These are phyloP conservation scores for Silvanus unidentatus DNA, from an alignment of 2,888 invertebrate species.

Conservation along the genomic window DNA sequence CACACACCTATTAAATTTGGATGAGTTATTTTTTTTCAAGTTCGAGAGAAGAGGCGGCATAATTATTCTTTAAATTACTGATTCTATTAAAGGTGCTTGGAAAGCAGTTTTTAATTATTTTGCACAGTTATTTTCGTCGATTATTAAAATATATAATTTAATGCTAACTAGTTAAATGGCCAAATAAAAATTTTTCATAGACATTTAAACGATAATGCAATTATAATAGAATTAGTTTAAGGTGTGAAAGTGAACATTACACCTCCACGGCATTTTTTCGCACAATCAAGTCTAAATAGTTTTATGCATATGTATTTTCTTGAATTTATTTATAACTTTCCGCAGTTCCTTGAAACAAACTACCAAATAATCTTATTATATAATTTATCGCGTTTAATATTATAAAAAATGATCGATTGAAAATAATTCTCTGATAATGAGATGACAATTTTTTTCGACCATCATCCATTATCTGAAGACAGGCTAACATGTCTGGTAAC, in stretches of 20 bases:
- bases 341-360: not conserved
- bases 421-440: conserved; percentile 36
- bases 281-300: no score
- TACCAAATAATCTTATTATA: conserved; percentile 20
- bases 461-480: conserved; percentile 38
- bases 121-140: conserved; percentile 2
- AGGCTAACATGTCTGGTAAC: conserved; percentile 35
- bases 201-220: no score
- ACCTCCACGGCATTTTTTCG: no score
- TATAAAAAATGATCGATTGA: conserved; percentile 39
- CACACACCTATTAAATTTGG: conserved; percentile 3
- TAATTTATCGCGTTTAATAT: conserved; percentile 19
- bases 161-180: not conserved
- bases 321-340: not conserved
- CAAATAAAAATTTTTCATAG: not conserved
- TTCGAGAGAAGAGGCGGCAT: conserved; percentile 1
- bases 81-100: conserved; percentile 1
- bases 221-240: no score
- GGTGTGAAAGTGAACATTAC: no score
- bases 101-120: conserved; percentile 3
- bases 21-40: conserved; percentile 1
- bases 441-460: conserved; percentile 35
- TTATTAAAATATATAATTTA: conserved; percentile 2
- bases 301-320: not conserved
- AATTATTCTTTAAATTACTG: conserved; percentile 1